phyloP scores from a whole-genome alignment of 92 coral and sea anemone genomes.

The Nematostella vectensis region DNA sequence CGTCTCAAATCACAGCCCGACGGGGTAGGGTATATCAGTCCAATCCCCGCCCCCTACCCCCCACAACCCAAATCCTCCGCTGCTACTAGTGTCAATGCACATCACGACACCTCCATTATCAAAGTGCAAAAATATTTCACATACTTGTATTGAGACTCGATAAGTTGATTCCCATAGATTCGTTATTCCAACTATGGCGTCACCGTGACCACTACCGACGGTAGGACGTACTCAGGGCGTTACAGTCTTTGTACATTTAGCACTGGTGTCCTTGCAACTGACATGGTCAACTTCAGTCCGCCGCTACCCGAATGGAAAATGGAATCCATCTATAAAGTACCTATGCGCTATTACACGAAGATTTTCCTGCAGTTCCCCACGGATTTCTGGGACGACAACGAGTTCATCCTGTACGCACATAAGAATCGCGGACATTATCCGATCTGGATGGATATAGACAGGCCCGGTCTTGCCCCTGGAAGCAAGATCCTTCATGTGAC shows the following conservation, averaged over 20 bases:
- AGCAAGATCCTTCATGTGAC: slow-evolving; percentile 37
- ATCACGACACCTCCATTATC: too few species aligned
- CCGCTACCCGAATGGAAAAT: slow-evolving; percentile 58
- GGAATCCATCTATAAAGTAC: slow-evolving; percentile 50
- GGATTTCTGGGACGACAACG: slow-evolving; percentile 61
- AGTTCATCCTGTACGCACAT: slow-evolving; percentile 38
- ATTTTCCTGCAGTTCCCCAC: slow-evolving; percentile 53
- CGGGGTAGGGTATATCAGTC: too few species aligned
- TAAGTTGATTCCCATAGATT: too few species aligned
- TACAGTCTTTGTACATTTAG: slow-evolving; percentile 64
- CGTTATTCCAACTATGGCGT: not conserved
- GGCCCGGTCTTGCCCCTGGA: slow-evolving; percentile 38
- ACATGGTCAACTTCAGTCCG: slow-evolving; percentile 48
- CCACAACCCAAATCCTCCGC: too few species aligned
- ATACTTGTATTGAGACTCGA: too few species aligned
- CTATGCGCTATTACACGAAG: slow-evolving; percentile 39
- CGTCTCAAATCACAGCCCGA: too few species aligned
- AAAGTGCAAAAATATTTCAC: too few species aligned
- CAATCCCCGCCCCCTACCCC: too few species aligned
- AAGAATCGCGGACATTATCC: slow-evolving; percentile 35
- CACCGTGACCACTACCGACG: slow-evolving; percentile 39
- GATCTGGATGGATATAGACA: slow-evolving; percentile 36
- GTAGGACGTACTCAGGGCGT: slow-evolving; percentile 36
- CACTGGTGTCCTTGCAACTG: slow-evolving; percentile 59
- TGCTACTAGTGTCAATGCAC: too few species aligned